Conservation (phyloP, 1,140 invertebrate species). For the Macrobrachium rosenbergii region DNA sequence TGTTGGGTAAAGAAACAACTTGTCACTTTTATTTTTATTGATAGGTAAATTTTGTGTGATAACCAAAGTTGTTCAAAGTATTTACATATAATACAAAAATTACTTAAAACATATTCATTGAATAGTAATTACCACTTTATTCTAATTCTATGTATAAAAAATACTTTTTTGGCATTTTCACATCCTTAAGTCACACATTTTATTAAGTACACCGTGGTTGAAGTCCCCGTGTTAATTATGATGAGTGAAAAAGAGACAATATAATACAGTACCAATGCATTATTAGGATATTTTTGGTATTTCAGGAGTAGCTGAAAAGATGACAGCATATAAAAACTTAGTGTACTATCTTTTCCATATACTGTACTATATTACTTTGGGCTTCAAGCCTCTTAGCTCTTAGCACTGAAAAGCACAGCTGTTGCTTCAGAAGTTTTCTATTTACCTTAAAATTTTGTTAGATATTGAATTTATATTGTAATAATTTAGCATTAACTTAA, state of each 20-base stretch:
- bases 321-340: too few relatives aligned
- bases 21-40: not conserved
- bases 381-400: too few relatives aligned
- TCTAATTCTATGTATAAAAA: slow-evolving; percentile 37
- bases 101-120: slow-evolving; percentile 10
- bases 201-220: slow-evolving; percentile 20
- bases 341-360: too few relatives aligned
- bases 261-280: not conserved
- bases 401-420: too few relatives aligned
- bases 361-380: too few relatives aligned
- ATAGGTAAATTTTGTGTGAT: slow-evolving; percentile 31
- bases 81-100: slow-evolving; percentile 28
- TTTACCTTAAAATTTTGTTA: too few relatives aligned
- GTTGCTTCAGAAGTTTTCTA: too few relatives aligned
- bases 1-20: too few relatives aligned
- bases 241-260: slow-evolving; percentile 5
- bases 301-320: too few relatives aligned
- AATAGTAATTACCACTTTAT: slow-evolving; percentile 31
- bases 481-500: too few relatives aligned
- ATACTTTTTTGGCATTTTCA: slow-evolving; percentile 35
- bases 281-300: too few relatives aligned
- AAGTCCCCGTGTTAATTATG: slow-evolving; percentile 13
- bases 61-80: slow-evolving; percentile 16
- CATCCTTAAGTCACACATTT: slow-evolving; percentile 26
- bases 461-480: too few relatives aligned